Percentiles rank a stretch among this genome's conserved stretches.
Evolutionary conservation across 1,140 invertebrate genomes (phyloP).

Genomic region (Whitmania pigra): DNA sequence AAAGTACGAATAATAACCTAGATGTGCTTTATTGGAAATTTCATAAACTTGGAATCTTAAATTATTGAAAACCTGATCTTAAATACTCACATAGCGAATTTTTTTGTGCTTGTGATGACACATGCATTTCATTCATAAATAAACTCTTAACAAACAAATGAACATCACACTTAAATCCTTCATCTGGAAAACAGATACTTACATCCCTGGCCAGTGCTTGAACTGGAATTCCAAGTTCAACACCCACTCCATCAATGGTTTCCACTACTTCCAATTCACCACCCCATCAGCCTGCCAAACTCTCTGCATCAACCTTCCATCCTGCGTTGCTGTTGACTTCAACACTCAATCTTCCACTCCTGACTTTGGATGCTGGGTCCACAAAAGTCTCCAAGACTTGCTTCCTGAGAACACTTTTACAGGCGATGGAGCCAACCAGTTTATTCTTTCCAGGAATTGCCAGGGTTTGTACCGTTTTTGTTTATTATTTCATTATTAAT

Average conservation of each 20-base stretch:
- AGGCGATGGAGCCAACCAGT: neutral
- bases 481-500: too few relatives aligned
- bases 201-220: neutral
- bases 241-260: neutral
- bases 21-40: too few relatives aligned
- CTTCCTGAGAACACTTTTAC: neutral
- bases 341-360: neutral
- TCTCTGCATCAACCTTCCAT: conserved; percentile 7
- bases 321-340: conserved; percentile 18
- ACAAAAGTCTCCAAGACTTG: neutral
- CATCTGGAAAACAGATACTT: too few relatives aligned
- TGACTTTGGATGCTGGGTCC: conserved; percentile 4
- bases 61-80: too few relatives aligned
- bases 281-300: neutral
- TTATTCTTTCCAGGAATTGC: neutral
- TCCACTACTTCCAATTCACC: conserved; percentile 10
- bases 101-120: too few relatives aligned
- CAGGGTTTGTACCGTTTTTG: neutral
- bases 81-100: too few relatives aligned
- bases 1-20: too few relatives aligned
- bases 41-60: too few relatives aligned
- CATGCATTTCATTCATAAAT: too few relatives aligned
- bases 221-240: neutral
- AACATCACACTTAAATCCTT: too few relatives aligned
- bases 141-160: too few relatives aligned